phyloP scores from a whole-genome alignment of 2,113 vertebrate genomes.

The Oxyura jamaicensis region DNA sequence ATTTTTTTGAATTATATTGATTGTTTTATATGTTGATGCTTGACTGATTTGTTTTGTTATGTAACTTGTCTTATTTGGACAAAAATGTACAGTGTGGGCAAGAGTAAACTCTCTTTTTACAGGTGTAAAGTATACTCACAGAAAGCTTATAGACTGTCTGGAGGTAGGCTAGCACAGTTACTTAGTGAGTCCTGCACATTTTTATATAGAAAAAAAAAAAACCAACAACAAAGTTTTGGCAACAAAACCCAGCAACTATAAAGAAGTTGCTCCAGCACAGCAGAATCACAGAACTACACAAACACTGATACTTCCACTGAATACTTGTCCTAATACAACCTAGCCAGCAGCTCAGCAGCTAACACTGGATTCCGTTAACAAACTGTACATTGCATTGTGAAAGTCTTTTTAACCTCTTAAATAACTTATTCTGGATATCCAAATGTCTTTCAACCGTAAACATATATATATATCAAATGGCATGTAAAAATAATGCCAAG shows the following conservation, averaged over 20 bases:
- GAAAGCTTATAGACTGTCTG: background rate
- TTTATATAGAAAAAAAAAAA: background rate
- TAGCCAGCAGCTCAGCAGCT: background rate
- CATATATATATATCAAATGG: background rate
- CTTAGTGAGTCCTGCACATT: background rate
- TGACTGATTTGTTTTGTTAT: background rate
- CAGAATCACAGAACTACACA: background rate
- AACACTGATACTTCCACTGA: background rate
- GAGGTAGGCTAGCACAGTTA: background rate
- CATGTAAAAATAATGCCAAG: background rate
- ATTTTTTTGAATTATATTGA: background rate
- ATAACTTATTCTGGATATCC: background rate
- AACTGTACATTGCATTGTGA: background rate
- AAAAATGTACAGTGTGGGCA: background rate
- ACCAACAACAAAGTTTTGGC: background rate
- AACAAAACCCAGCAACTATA: background rate
- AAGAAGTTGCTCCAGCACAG: background rate
- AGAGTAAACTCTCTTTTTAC: background rate
- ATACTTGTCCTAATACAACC: background rate
- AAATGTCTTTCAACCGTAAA: background rate
- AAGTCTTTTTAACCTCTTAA: background rate
- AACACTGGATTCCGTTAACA: background rate
- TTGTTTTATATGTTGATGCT: background rate
- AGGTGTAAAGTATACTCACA: background rate
- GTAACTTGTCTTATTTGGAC: background rate